Evolutionary conservation across 2,888 invertebrate species (phyloP), one percentile per base, ranked within the genome.

Genomic region (Eucriotettix oculatus): DNA sequence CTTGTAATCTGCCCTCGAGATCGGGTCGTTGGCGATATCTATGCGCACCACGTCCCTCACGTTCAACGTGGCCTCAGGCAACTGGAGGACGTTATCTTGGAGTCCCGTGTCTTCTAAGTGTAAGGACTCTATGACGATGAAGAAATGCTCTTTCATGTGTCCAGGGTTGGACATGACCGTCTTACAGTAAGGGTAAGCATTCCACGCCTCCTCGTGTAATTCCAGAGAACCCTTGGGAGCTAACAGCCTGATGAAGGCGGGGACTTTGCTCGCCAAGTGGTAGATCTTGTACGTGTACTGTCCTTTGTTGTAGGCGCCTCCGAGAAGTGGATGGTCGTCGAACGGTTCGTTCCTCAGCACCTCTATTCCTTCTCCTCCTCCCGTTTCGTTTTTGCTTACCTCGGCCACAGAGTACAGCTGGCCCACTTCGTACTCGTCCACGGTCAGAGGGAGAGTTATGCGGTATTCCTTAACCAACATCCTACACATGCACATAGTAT

Each of bases 401-500:
- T 80, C 77, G 1, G 80, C 79, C 12, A 80, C 79, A 1, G 78
- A 78, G 69, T 73, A 80, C 58, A 80, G 68, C 68, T 81, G 80
- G n/a, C 77, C 80, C 43, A 79, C 74, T 29, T 56, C 40, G 16
- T 54, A 54, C 75, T 78, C 62, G 1, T 58, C 61, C n/a, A 64
- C 61, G 9, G 59, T 54, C 44, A 64, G 42, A 3, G 64, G 64
- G 56, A 64, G 57, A 48, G 56, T 42, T 40, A 64, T 55, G 10
- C 64, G 58, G 42, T 77, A 83, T 80, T 83, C 83, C 78, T 83
- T 83, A 75, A 83, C 83, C 75, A 83, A 78, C 83, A 83, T 83
- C 72, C 74, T 80, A 64, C 40, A 29, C n/a, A 9, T 29, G 40
- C n/a, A n/a, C n/a, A n/a, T n/a, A n/a, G n/a, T n/a, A n/a, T n/a